These are phyloP conservation scores for Naso thynnoides DNA, from an alignment of 2,797 vertebrate species.

Conservation along the genomic window DNA sequence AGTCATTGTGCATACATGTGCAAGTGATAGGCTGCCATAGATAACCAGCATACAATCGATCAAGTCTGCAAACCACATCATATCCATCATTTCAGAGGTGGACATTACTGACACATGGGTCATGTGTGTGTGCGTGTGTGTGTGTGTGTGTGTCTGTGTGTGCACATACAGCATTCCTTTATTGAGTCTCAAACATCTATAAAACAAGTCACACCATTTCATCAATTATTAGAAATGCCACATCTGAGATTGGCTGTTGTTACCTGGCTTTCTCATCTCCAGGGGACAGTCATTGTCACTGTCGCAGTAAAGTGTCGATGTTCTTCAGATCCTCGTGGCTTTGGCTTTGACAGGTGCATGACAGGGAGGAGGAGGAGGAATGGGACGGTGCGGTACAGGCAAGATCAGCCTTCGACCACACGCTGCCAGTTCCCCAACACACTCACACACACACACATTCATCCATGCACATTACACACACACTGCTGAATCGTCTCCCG, in stretches of 20 bases:
- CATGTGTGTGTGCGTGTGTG: constrained; percentile 32
- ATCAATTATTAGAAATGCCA: constrained; percentile 58
- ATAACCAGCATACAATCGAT: background rate
- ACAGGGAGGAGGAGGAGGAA: constrained; percentile 45
- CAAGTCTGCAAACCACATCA: background rate
- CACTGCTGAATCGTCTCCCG: constrained; percentile 66
- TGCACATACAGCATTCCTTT: constrained; percentile 16
- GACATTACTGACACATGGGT: constrained; percentile 16
- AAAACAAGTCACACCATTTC: constrained; percentile 14
- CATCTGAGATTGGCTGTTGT: constrained; percentile 48
- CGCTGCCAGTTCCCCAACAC: background rate
- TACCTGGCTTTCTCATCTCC: constrained; percentile 45
- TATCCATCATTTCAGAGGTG: constrained; percentile 30
- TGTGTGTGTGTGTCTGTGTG: constrained; percentile 35
- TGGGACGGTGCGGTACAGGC: constrained; percentile 63
- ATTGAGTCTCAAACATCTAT: constrained; percentile 2
- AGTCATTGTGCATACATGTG: background rate
- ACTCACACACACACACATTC: constrained; percentile 29
- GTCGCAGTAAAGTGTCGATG: constrained; percentile 47
- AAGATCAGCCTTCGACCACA: constrained; percentile 81
- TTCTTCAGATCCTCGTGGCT: constrained; percentile 82
- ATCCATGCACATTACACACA: constrained; percentile 33
- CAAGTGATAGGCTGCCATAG: constrained; percentile 6
- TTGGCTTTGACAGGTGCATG: constrained; percentile 80
- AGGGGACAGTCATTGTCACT: constrained; percentile 68